These are phyloP conservation scores for Eucera pruinosa DNA, from an alignment of 2,888 invertebrate species.

Conservation along the genomic window DNA sequence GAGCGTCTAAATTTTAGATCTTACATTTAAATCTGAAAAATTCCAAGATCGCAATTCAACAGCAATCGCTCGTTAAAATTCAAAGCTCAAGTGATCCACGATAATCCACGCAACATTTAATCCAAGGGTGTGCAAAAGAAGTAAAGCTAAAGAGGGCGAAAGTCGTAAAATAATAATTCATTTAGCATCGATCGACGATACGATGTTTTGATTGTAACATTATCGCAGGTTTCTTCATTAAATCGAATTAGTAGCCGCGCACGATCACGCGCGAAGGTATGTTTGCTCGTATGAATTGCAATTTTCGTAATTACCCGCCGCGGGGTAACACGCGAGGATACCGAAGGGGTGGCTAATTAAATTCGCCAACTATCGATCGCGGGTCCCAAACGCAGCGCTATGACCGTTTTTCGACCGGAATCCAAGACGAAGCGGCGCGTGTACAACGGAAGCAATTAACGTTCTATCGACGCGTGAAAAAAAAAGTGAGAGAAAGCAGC, in stretches of 20 bases:
- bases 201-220: constrained; percentile 21
- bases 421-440: not conserved
- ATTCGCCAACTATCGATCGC: constrained; percentile 34
- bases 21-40: too few species aligned
- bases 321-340: constrained; percentile 19
- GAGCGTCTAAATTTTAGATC: too few species aligned
- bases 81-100: not conserved
- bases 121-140: too few species aligned
- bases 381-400: not conserved
- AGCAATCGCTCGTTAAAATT: not conserved
- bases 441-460: constrained; percentile 18
- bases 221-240: constrained; percentile 27
- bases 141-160: too few species aligned
- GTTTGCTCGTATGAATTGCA: constrained; percentile 32
- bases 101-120: constrained; percentile 7
- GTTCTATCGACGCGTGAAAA: not conserved
- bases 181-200: constrained; percentile 24
- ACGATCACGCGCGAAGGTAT: constrained; percentile 14
- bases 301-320: constrained; percentile 41
- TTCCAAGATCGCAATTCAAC: too few species aligned
- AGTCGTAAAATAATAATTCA: constrained; percentile 28
- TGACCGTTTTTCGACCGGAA: not conserved
- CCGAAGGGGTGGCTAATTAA: constrained; percentile 40
- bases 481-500: not conserved
- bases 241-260: constrained; percentile 29